Percentiles rank a stretch among this genome's conserved stretches.
These are phyloP conservation scores for Nipponacmea schrenckii DNA, from an alignment of 2,888 invertebrate species.

Conservation along the genomic window DNA sequence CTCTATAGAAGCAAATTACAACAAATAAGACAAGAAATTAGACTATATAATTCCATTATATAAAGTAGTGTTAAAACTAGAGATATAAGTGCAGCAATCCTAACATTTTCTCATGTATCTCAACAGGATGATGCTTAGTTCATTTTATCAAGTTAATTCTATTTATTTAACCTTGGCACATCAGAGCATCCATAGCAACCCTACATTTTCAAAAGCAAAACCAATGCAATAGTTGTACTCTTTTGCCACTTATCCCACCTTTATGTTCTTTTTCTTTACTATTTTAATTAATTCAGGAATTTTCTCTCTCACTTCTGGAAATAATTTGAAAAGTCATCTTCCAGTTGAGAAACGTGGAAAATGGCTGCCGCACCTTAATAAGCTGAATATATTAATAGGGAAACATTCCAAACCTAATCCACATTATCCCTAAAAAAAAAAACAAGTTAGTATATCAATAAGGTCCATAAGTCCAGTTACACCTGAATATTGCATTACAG, in stretches of 20 bases:
- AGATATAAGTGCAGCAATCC: slow-evolving; percentile 45
- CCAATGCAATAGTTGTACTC: too few relatives aligned
- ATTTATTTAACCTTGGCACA: too few relatives aligned
- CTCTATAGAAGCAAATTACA: slow-evolving; percentile 15
- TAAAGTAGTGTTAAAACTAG: slow-evolving; percentile 19
- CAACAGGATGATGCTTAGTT: slow-evolving; percentile 27
- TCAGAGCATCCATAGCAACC: too few relatives aligned
- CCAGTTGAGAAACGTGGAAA: slow-evolving; percentile 41
- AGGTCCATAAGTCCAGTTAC: too few relatives aligned
- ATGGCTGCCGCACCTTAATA: slow-evolving; percentile 57
- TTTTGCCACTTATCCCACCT: neutral
- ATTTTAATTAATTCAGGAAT: too few relatives aligned
- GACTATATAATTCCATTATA: slow-evolving; percentile 18
- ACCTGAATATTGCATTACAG: too few relatives aligned
- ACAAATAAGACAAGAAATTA: neutral
- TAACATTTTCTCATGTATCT: slow-evolving; percentile 40
- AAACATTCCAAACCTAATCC: slow-evolving; percentile 16
- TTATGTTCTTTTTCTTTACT: too few relatives aligned
- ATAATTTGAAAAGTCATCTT: neutral
- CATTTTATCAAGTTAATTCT: slow-evolving; percentile 17
- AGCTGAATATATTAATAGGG: slow-evolving; percentile 14
- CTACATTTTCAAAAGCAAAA: too few relatives aligned
- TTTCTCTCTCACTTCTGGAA: too few relatives aligned
- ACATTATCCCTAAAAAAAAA: slow-evolving; percentile 12
- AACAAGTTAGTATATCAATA: too few relatives aligned